These are phyloP conservation scores for Caenorhabditis brenneri DNA, from an alignment of 1,140 invertebrate species.

Conservation along the genomic window DNA sequence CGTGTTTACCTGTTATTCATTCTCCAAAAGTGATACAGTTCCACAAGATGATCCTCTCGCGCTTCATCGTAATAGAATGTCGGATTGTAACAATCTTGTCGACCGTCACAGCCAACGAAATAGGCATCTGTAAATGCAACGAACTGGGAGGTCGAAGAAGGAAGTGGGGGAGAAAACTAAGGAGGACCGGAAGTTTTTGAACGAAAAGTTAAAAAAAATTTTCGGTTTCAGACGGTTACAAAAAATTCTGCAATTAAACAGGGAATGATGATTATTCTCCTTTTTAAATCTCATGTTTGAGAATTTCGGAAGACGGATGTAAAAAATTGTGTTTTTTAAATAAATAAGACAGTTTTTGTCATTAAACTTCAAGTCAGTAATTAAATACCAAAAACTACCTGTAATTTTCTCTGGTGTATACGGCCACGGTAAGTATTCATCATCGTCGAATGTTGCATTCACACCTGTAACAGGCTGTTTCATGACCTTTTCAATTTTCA, in stretches of 20 bases:
- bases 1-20: constrained; percentile 14
- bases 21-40: constrained; percentile 33
- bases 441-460: constrained; percentile 32
- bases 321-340: no score
- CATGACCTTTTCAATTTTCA: neutral
- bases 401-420: constrained; percentile 35
- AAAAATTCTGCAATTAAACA: no score
- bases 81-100: constrained; percentile 7
- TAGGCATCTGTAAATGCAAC: neutral
- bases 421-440: constrained; percentile 33
- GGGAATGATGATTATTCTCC: no score
- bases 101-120: constrained; percentile 22
- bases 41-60: constrained; percentile 27
- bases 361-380: no score
- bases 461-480: constrained; percentile 8
- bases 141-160: neutral
- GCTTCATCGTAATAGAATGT: constrained; percentile 39
- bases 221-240: neutral
- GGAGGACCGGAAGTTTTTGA: neutral
- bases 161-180: neutral
- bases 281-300: no score
- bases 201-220: neutral
- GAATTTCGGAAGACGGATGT: no score
- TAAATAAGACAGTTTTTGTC: no score
- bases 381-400: no score